Conservation (phyloP, 2,888 invertebrate species). For the Nemoura dubitans region DNA sequence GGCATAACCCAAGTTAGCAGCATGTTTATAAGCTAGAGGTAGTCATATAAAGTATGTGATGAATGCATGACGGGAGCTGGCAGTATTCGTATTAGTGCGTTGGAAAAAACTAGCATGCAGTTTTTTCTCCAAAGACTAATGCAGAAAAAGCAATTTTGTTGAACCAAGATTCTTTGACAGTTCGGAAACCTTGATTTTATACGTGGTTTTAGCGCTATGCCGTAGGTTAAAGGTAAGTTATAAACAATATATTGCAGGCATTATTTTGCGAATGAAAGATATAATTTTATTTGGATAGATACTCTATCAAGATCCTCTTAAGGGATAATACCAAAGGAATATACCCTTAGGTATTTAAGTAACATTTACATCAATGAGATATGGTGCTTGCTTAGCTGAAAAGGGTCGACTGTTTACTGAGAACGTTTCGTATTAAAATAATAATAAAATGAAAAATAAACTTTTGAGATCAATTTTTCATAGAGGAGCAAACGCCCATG, state of each 20-base stretch:
- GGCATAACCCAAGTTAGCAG: not conserved
- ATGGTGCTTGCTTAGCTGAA: not conserved
- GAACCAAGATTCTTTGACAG: not conserved
- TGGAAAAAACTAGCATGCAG: not conserved
- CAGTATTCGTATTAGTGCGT: not conserved
- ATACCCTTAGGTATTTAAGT: too few relatives aligned
- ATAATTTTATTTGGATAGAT: not conserved
- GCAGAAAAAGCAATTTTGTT: not conserved
- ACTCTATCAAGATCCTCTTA: not conserved
- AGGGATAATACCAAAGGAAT: too few relatives aligned
- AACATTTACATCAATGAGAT: not conserved
- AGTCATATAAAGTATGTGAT: not conserved
- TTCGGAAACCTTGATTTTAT: not conserved
- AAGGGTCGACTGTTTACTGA: not conserved
- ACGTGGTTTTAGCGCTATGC: not conserved
- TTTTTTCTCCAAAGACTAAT: not conserved
- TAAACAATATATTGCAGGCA: not conserved
- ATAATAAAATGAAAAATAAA: not conserved
- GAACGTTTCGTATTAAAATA: not conserved
- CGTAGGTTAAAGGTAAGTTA: not conserved
- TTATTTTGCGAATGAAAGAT: not conserved
- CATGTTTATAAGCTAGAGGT: not conserved
- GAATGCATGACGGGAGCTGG: not conserved
- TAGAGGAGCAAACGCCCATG: not conserved
- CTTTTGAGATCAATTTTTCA: not conserved